A percentile compares a stretch with the other conserved stretches of the same genome.
Evolutionary conservation across 2,113 vertebrate genomes (phyloP).

Genomic region (Eupsittula cactorum): DNA sequence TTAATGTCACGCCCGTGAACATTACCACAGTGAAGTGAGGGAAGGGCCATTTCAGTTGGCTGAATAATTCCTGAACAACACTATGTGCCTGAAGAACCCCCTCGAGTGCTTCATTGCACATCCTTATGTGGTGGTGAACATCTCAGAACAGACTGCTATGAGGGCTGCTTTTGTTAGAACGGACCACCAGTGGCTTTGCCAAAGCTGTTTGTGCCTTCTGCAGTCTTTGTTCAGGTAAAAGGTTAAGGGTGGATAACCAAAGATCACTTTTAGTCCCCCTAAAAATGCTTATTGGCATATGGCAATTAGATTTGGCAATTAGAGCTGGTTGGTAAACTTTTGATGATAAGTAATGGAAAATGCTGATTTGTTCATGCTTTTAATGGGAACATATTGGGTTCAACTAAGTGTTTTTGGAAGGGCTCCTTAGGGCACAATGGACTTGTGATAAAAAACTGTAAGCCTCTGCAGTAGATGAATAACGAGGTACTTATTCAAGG

Average conservation of each 20-base stretch:
- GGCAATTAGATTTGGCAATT: not conserved
- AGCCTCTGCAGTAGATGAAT: not conserved
- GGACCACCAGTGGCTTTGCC: not conserved
- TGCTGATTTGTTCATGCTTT: not conserved
- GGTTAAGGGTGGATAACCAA: not conserved
- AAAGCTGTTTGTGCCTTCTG: not conserved
- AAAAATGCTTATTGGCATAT: not conserved
- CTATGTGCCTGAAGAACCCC: not conserved
- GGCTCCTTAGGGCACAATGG: not conserved
- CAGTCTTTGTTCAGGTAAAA: not conserved
- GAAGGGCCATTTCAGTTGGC: not conserved
- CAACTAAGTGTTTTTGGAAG: not conserved
- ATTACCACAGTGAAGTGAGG: not conserved
- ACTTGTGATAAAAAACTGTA: not conserved
- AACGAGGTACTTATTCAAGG: not conserved
- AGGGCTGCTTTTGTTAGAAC: not conserved
- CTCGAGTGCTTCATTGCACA: not conserved
- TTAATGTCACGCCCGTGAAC: slow-evolving; percentile 19
- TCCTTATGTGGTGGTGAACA: not conserved
- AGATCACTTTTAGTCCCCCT: not conserved
- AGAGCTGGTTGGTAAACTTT: not conserved
- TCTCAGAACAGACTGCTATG: not conserved
- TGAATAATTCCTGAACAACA: not conserved
- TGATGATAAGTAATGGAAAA: slow-evolving; percentile 22
- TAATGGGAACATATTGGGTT: not conserved